phyloP scores from a whole-genome alignment of 2,888 invertebrate species.

The Nysson spinosus region DNA sequence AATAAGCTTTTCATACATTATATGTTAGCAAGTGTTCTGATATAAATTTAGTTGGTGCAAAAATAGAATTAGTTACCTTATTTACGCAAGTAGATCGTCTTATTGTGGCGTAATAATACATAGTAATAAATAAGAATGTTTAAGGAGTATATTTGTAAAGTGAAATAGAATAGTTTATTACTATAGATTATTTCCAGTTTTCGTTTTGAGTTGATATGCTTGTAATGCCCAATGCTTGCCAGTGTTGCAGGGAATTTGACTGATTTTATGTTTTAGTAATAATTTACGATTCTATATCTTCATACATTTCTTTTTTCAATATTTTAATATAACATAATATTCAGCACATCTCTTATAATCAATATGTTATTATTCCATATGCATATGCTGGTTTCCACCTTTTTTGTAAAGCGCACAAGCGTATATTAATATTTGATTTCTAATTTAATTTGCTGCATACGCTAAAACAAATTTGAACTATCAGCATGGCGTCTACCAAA shows the following conservation, averaged over 20 bases:
- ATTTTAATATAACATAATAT: conserved; percentile 50
- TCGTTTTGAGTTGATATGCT: conserved; percentile 21
- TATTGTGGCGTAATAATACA: conserved; percentile 20
- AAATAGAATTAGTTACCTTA: conserved; percentile 18
- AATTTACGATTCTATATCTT: conserved; percentile 27
- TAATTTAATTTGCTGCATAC: conserved; percentile 14
- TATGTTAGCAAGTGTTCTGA: conserved; percentile 27
- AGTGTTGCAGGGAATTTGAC: conserved; percentile 24
- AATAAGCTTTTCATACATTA: conserved; percentile 38
- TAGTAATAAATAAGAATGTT: conserved; percentile 25
- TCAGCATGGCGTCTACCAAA: conserved; percentile 17
- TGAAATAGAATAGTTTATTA: conserved; percentile 26
- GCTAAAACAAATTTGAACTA: conserved; percentile 13
- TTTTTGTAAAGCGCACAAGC: conserved; percentile 34
- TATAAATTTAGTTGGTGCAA: conserved; percentile 16
- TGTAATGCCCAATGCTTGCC: conserved; percentile 37
- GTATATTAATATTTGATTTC: conserved; percentile 21
- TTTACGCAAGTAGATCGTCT: conserved; percentile 25
- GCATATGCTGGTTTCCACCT: conserved; percentile 35
- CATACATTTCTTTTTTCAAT: conserved; percentile 7
- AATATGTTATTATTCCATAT: conserved; percentile 15
- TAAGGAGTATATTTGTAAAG: conserved; percentile 36
- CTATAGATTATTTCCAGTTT: conserved; percentile 36
- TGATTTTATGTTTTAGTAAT: conserved; percentile 31
- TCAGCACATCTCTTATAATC: conserved; percentile 51